Evolutionary conservation across 2,888 invertebrate species (phyloP).

Genomic region (Ochropacha duplaris): DNA sequence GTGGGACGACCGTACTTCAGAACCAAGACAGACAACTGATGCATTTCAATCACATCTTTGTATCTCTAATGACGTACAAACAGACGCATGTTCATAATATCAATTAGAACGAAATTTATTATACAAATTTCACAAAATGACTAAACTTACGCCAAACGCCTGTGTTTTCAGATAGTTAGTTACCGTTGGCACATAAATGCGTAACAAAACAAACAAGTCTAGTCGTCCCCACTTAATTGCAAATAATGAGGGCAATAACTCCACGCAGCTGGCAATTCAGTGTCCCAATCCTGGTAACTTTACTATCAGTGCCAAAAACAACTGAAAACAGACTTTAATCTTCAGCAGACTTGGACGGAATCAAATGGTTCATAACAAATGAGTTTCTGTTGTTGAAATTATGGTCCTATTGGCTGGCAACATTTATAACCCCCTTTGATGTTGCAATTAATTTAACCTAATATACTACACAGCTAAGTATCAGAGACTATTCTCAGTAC

Average conservation of each 20-base stretch:
- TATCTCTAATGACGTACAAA: not conserved
- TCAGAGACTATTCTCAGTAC: too few species aligned
- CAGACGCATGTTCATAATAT: not conserved
- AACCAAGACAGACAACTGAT: too few species aligned
- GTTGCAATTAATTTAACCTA: not conserved
- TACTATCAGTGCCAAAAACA: slow-evolving; percentile 3
- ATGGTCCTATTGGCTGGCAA: not conserved
- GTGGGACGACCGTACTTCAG: too few species aligned
- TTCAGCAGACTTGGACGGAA: not conserved
- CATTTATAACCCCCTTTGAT: not conserved
- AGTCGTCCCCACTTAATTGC: slow-evolving; percentile 5
- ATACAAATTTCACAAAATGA: not conserved
- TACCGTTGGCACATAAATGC: not conserved
- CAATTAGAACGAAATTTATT: not conserved
- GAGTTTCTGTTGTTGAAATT: not conserved
- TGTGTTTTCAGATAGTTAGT: not conserved
- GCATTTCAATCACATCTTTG: not conserved
- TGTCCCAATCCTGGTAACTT: not conserved
- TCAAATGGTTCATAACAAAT: not conserved
- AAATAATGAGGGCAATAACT: slow-evolving; percentile 5
- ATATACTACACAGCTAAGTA: not conserved
- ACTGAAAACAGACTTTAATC: not conserved
- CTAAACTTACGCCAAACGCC: not conserved
- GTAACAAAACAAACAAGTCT: slow-evolving; percentile 3
- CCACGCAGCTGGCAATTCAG: slow-evolving; percentile 1